phyloP scores from a whole-genome alignment of 1,140 invertebrate species.

The Drosophila mauritiana region DNA sequence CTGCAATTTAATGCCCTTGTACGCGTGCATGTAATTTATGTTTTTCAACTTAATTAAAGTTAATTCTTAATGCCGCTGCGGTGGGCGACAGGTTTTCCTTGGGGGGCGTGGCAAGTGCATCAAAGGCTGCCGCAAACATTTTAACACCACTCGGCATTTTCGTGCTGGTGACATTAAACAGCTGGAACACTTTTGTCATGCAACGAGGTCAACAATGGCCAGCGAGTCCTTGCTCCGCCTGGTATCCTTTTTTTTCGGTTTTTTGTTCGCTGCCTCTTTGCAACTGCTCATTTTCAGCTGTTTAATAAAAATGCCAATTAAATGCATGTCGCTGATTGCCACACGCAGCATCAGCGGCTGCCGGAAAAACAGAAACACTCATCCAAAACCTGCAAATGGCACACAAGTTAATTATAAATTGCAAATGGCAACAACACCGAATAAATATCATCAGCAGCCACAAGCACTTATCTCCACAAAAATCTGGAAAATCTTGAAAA shows the following conservation, averaged over 20 bases:
- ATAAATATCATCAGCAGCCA: conserved; percentile 43
- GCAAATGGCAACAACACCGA: conserved; percentile 49
- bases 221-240: conserved; percentile 36
- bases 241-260: conserved; percentile 26
- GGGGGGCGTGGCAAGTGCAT: conserved; percentile 66
- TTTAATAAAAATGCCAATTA: conserved; percentile 78
- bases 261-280: neutral
- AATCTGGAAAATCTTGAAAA: neutral
- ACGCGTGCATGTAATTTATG: conserved; percentile 75
- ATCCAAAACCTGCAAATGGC: conserved; percentile 50
- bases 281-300: conserved; percentile 39
- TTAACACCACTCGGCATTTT: conserved; percentile 79
- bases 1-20: conserved; percentile 63
- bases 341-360: conserved; percentile 12
- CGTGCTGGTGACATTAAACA: conserved; percentile 80
- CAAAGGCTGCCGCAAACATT: conserved; percentile 79
- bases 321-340: conserved; percentile 61
- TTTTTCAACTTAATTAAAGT: conserved; percentile 83
- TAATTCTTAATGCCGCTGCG: conserved; percentile 75
- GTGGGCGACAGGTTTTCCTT: conserved; percentile 54
- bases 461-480: conserved; percentile 1
- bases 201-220: conserved; percentile 75
- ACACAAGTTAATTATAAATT: conserved; percentile 75
- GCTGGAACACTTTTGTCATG: conserved; percentile 74
- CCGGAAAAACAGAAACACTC: conserved; percentile 25